Evolutionary conservation across 2,113 vertebrate genomes (phyloP), one percentile per base, ranked within the genome.

Genomic region (Benitochromis conjunctus): DNA sequence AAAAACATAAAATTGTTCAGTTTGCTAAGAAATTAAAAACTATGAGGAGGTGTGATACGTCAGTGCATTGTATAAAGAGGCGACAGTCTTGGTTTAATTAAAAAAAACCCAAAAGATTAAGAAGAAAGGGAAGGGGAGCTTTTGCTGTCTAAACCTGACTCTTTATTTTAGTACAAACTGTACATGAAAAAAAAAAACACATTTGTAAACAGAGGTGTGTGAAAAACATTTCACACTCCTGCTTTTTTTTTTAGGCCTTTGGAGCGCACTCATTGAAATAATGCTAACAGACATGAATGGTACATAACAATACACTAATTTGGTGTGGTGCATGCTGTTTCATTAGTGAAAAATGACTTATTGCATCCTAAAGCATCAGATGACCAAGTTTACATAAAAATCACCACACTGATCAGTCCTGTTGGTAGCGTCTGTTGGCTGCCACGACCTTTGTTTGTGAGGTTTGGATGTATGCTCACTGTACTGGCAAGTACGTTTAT

Each of bases 381-480:
- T 74, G 66, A 74, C 66, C 69, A 48, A 74, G 69, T 19, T 74
- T 74, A 74, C 41, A 74, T 74, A 48, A 48, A 74, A 48, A 48
- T 48, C 43, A 6, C 43, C 43, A 74, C 24, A 48, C 41, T 48
- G 41, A 76, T 76, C 46, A 31, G 46, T 76, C 6, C 46, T 31
- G 38, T 46, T 71, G 38, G 66, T 46, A 71, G 69, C 6, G 3
- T 51, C 18, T 76, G 46, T 46, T 51, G 26, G 6, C 26, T 51
- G 69, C 26, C 46, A n/a, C 0, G 3, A 19, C 26, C 26, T 51
- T 76, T 51, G 69, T 31, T 76, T 76, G 2, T 4, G 19, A 19
- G 16, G 69, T 76, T 76, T 76, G 18, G 46, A 76, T 31, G 26
- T 76, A 3, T 66, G 34, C 26, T 76, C 26, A 2, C 6, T 53